These are phyloP conservation scores for Oligia fasciuncula DNA, from an alignment of 2,888 invertebrate species.

Conservation along the genomic window DNA sequence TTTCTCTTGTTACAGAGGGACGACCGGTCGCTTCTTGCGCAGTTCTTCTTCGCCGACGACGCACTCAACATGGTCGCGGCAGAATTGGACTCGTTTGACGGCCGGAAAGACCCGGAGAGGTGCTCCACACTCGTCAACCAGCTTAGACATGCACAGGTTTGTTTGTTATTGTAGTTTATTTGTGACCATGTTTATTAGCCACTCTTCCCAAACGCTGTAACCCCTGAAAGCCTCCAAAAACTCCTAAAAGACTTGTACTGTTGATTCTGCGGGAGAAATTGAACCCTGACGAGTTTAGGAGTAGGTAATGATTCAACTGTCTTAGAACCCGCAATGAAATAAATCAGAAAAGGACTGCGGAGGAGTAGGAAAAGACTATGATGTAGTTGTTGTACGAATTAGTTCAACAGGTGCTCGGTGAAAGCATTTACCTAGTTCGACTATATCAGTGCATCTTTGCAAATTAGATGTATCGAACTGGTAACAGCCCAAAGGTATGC, in stretches of 20 bases:
- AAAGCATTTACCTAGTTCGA: neutral
- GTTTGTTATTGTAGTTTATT: slow-evolving; percentile 38
- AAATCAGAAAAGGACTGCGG: neutral
- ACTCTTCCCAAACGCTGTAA: neutral
- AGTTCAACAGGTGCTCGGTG: neutral
- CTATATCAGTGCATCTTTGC: neutral
- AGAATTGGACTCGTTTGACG: slow-evolving; percentile 99
- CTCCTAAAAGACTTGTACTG: neutral
- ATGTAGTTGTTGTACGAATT: neutral
- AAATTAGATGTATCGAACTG: neutral
- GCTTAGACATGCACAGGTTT: slow-evolving; percentile 96
- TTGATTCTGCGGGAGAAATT: neutral
- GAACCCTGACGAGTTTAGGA: neutral
- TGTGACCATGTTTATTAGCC: neutral
- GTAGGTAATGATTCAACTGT: neutral
- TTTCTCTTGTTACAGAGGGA: slow-evolving; percentile 93
- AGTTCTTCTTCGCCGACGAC: slow-evolving; percentile 99
- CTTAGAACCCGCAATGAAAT: neutral
- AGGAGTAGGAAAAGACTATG: neutral
- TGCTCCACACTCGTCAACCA: slow-evolving; percentile 98
- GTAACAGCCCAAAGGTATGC: neutral
- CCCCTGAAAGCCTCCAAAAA: neutral
- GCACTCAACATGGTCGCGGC: slow-evolving; percentile 98
- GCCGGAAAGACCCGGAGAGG: slow-evolving; percentile 99
- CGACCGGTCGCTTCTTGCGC: slow-evolving; percentile 97